phyloP scores from a whole-genome alignment of 2,888 invertebrate species.

The Napeogenes inachia region DNA sequence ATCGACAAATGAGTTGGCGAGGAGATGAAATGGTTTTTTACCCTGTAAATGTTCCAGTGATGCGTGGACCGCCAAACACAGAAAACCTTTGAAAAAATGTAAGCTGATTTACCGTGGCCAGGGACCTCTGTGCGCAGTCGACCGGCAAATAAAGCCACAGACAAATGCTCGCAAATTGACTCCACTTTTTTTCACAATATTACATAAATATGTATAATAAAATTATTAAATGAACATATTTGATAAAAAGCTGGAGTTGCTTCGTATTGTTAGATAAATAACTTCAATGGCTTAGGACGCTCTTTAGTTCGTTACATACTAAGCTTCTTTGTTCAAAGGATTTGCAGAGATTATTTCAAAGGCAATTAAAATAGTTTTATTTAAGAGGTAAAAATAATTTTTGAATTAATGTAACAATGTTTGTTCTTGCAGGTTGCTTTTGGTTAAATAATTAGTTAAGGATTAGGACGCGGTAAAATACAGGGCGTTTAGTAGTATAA shows the following conservation, averaged over 20 bases:
- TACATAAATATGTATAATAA: constrained; percentile 36
- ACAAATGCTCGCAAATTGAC: constrained; percentile 76
- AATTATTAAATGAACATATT: constrained; percentile 43
- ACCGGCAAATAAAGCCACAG: constrained; percentile 75
- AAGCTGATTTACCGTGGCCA: constrained; percentile 73
- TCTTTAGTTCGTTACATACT: constrained; percentile 18
- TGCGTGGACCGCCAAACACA: constrained; percentile 68
- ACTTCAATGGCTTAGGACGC: constrained; percentile 22
- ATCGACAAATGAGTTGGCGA: constrained; percentile 45
- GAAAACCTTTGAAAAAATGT: constrained; percentile 72
- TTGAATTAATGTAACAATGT: too few species aligned
- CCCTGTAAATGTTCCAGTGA: constrained; percentile 51
- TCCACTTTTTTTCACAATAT: constrained; percentile 69
- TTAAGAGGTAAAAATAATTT: too few species aligned
- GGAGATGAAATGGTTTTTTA: constrained; percentile 63
- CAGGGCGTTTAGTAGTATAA: not conserved
- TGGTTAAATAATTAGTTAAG: too few species aligned
- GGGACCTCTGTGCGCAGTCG: constrained; percentile 58
- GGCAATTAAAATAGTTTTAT: too few species aligned
- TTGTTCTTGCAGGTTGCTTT: too few species aligned
- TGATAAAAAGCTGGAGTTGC: constrained; percentile 37
- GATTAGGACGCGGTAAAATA: too few species aligned
- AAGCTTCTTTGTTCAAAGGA: constrained; percentile 4
- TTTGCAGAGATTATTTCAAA: not conserved
- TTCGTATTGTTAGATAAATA: constrained; percentile 22